Percentiles rank a stretch among this genome's conserved stretches.
These are phyloP conservation scores for Cebus imitator DNA, from an alignment of 2,113 vertebrate species.

Conservation along the genomic window DNA sequence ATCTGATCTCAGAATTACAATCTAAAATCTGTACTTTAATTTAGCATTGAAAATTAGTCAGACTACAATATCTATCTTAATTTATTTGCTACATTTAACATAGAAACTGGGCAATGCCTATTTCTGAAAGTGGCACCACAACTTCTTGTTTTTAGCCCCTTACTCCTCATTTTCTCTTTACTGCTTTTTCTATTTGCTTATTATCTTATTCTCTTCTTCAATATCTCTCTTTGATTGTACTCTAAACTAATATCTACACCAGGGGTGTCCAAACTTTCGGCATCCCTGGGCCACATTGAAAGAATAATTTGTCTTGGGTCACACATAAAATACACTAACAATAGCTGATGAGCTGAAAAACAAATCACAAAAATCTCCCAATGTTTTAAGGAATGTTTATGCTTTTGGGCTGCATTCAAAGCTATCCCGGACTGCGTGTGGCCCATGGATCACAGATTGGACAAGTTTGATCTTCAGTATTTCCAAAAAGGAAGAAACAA, in stretches of 20 bases:
- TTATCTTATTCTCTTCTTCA: not conserved
- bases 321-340: too few species aligned
- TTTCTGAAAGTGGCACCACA: not conserved
- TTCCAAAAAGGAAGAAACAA: not conserved
- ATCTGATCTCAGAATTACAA: not conserved
- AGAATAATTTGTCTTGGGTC: too few species aligned
- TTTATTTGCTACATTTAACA: not conserved
- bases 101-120: not conserved
- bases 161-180: not conserved
- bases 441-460: too few species aligned
- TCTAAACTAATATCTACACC: not conserved
- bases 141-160: not conserved
- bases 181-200: not conserved
- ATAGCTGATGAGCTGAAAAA: too few species aligned
- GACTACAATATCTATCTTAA: not conserved
- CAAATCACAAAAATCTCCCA: too few species aligned
- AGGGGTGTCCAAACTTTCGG: too few species aligned
- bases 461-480: not conserved
- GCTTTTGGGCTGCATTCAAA: too few species aligned
- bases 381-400: too few species aligned
- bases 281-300: too few species aligned
- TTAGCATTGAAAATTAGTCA: not conserved
- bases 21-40: not conserved
- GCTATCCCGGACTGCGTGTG: too few species aligned
- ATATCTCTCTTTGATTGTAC: not conserved